phyloP scores from a whole-genome alignment of 64 coral and sea anemone genomes.

The Dendronephthya gigantea region DNA sequence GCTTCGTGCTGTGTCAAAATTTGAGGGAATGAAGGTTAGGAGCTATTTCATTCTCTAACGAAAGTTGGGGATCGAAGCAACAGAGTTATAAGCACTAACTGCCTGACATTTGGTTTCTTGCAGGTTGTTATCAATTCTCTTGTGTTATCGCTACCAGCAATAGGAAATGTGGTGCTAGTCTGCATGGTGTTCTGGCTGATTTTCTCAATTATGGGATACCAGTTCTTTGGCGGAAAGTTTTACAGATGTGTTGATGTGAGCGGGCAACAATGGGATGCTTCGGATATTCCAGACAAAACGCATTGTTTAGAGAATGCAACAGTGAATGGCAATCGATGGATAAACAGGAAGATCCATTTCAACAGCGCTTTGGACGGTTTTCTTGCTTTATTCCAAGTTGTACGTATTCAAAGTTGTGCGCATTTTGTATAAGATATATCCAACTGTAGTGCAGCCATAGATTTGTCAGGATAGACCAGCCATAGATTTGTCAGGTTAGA shows the following conservation, averaged over 20 bases:
- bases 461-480: too few species aligned
- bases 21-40: constrained; percentile 99
- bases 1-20: constrained; percentile 81
- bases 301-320: not conserved
- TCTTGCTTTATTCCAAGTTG: constrained; percentile 97
- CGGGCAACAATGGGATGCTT: not conserved
- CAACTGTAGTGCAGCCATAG: too few species aligned
- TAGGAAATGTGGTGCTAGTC: constrained; percentile 79
- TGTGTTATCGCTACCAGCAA: constrained; percentile 80
- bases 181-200: constrained; percentile 96
- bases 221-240: constrained; percentile 87
- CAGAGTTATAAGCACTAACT: not conserved
- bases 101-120: not conserved
- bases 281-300: not conserved
- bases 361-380: constrained; percentile 75
- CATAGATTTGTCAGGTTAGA: too few species aligned
- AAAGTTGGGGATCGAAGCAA: not conserved
- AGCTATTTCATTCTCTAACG: too few species aligned
- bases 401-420: constrained; percentile 28
- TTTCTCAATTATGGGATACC: constrained; percentile 89
- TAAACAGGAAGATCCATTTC: constrained; percentile 81
- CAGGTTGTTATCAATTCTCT: constrained; percentile 95
- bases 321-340: constrained; percentile 31
- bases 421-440: not conserved
- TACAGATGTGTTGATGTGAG: constrained; percentile 42